Conservation (phyloP, 2,888 invertebrate genomes). For the Artemia sp. region DNA sequence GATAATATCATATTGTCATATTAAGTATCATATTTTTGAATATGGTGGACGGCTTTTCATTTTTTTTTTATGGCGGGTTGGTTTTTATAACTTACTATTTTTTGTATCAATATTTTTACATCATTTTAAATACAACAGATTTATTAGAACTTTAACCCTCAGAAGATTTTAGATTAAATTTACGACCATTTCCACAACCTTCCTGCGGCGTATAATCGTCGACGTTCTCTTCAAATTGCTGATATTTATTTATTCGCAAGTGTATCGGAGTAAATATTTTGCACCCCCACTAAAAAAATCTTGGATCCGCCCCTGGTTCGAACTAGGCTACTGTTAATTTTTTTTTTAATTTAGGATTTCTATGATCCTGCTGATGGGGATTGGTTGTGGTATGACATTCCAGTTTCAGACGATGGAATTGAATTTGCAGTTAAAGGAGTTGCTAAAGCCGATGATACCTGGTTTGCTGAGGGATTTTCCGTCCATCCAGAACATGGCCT, state of each 20-base stretch:
- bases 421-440: constrained; percentile 32
- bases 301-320: neutral
- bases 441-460: constrained; percentile 34
- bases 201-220: no score
- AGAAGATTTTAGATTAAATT: no score
- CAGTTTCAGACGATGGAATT: constrained; percentile 32
- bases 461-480: constrained; percentile 38
- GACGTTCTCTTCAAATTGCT: no score
- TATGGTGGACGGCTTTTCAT: no score
- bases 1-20: no score
- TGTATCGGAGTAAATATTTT: neutral
- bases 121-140: no score
- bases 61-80: no score
- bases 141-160: no score
- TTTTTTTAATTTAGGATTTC: constrained; percentile 29
- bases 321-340: neutral
- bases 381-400: constrained; percentile 33
- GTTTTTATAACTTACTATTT: no score
- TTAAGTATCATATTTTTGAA: no score
- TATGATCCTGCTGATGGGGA: constrained; percentile 33
- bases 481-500: constrained; percentile 38
- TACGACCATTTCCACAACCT: no score
- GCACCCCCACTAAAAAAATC: neutral
- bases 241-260: neutral
- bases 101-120: no score